Evolutionary conservation across 2,888 invertebrate genomes (phyloP), one percentile per base, ranked within the genome.

Genomic region (Philopedon plagiatum): DNA sequence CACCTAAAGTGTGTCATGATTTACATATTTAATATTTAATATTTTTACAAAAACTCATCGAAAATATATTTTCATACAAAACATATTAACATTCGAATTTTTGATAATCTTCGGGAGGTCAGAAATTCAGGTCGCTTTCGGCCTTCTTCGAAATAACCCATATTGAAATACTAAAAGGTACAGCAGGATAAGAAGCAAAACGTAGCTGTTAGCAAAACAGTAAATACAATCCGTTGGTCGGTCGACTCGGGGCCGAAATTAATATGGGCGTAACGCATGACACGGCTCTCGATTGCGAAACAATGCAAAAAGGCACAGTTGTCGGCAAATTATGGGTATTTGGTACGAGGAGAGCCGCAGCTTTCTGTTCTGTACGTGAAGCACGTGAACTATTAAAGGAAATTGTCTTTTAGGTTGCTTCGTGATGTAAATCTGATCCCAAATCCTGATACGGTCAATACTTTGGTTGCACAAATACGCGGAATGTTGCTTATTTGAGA

Each of bases 271-370:
- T 56, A 41, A 58, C 26, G 66, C 66, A 29, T 44, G 66, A 54
- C 66, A 66, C 57, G 57, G 66, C 41, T 57, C 44, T 34, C 58
- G 41, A 46, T 61, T 19, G 61, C 13, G 44, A 32, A 58, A 67
- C 67, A 67, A 58, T 60, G 58, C 67, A 60, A 67, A 67, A 67
- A 44, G 18, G 60, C 58, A 63, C 63, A 63, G 63, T 44, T 63
- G 63, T 67, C 32, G 19, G n/a, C 9, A 67, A 67, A 67, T 67
- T 67, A 67, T 46, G 18, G 67, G 67, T 60, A 67, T 67, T 67
- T 49, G 23, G 23, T 39, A 41, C 65, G 23, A 32, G 56, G 41
- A 65, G 23, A 56, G 32, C 54, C 37, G 13, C 29, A 29, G 57
- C 34, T 19, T 63, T 64, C 29, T 34, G 54, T 34, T 21, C 39